Base-by-base conservation (phyloP, 2,797 vertebrate genomes). In the Mormyrops boulengeri region DNA sequence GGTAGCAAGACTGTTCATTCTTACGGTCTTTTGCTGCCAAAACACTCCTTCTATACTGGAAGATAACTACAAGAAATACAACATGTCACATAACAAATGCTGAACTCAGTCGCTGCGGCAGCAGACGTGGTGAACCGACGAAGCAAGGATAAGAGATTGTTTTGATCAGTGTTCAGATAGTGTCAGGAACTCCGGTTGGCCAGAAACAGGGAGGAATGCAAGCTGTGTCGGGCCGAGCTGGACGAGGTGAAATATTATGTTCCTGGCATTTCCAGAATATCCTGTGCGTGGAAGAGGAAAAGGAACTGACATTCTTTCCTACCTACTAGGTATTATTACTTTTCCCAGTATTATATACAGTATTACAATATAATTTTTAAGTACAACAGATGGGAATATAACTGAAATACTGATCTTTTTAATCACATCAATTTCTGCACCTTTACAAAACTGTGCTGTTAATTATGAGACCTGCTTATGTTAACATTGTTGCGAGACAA, bases 291-390 rank as follows among this genome's bases (percentile, higher is more conserved):
- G 38, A 47, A 82, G 77, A 82, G 77, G 77, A 82, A 47, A 82
- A 47, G 77, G 77, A 82, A 47, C 17, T 19, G 77, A 47, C 77
- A 82, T 82, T 82, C 41, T 82, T 82, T 82, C 77, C 77, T 82
- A 82, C 77, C 38, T 47, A 50, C 82, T 50, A 49, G 26, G 82
- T 85, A 85, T 85, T 85, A 30, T 30, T 85, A 52, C 49, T 85
- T 85, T 85, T 14, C 82, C 47, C 82, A 30, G 47, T 12, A 52
- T 49, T 85, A 50, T 85, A 26, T 85, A 30, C 44, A 30, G n/a
- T 50, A 82, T 9, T 82, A 19, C 19, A 44, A 44, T 44, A 69
- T 38, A 17, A 30, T 73, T 73, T 12, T 69, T 34, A 69, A 34
- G 26, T 34, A 69, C 62, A 69, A 34, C 66, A 38, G 66, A 73